Percentiles rank a stretch among this genome's conserved stretches.
These are phyloP conservation scores for Cyclura pinguis DNA, from an alignment of 2,797 vertebrate species.

Conservation along the genomic window DNA sequence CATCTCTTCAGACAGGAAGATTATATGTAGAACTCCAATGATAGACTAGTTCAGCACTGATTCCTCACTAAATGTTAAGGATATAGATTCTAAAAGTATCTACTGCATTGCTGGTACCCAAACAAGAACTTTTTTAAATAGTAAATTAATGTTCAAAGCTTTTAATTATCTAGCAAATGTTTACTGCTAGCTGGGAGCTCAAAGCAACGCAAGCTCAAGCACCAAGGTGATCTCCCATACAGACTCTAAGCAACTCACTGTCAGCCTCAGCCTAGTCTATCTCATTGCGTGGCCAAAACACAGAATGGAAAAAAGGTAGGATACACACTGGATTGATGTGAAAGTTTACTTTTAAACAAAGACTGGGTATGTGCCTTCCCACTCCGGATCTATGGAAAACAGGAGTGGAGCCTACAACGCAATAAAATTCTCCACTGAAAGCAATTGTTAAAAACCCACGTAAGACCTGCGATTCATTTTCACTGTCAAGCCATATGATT, in stretches of 20 bases:
- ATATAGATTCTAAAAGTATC: neutral
- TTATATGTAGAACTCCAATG: neutral
- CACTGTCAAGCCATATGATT: neutral
- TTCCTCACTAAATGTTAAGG: neutral
- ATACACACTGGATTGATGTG: neutral
- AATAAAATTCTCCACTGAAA: neutral
- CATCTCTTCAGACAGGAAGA: constrained; percentile 6
- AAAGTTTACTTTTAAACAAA: neutral
- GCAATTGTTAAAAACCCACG: neutral
- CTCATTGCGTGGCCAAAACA: no score
- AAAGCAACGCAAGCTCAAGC: neutral
- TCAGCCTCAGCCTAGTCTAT: neutral
- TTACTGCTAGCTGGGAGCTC: no score
- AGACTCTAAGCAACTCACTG: neutral
- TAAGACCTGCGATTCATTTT: neutral
- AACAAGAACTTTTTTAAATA: neutral
- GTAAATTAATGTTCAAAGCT: neutral
- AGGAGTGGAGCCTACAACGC: neutral
- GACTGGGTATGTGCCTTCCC: neutral
- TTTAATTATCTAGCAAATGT: neutral
- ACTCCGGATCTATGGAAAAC: neutral
- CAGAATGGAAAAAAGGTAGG: no score
- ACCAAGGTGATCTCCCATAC: neutral
- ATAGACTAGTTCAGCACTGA: neutral
- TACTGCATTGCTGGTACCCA: neutral